Evolutionary conservation across 1,140 invertebrate species (phyloP).

Genomic region (Proales similis): DNA sequence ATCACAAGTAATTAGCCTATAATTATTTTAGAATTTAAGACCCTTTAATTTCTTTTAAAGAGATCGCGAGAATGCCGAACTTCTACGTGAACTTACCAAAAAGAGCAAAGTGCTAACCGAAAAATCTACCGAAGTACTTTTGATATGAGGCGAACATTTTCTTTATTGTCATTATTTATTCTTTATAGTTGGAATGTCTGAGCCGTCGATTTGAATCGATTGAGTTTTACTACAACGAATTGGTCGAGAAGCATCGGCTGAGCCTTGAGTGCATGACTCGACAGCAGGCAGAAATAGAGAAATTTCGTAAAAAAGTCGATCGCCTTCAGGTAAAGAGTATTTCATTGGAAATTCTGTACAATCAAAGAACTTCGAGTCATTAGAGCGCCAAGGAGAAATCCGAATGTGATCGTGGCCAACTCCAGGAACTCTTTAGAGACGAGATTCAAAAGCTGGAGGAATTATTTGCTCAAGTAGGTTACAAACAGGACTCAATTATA

Average conservation of each 20-base stretch:
- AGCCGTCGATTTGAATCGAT: conserved; percentile 22
- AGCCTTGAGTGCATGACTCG: conserved; percentile 27
- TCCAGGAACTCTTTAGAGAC: conserved; percentile 10
- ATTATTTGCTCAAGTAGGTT: too few relatives aligned
- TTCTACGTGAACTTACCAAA: conserved; percentile 7
- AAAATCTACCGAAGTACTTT: conserved; percentile 2
- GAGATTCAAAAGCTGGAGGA: conserved; percentile 17
- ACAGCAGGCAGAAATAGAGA: conserved; percentile 16
- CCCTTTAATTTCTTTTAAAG: neutral
- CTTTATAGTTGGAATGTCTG: neutral
- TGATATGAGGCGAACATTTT: neutral
- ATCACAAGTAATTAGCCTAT: too few relatives aligned
- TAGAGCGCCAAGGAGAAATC: neutral
- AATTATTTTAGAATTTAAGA: neutral
- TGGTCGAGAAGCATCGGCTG: conserved; percentile 31
- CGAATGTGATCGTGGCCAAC: neutral
- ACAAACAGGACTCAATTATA: too few relatives aligned
- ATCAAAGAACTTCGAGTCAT: neutral
- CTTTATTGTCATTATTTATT: neutral
- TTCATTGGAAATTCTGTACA: neutral
- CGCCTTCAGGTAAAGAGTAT: neutral
- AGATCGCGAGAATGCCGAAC: conserved; percentile 20
- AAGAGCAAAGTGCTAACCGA: conserved; percentile 25
- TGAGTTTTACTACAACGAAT: conserved; percentile 36
- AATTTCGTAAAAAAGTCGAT: conserved; percentile 4